Conservation (phyloP, 2,888 invertebrate genomes). For the Cryptocephalus moraei region DNA sequence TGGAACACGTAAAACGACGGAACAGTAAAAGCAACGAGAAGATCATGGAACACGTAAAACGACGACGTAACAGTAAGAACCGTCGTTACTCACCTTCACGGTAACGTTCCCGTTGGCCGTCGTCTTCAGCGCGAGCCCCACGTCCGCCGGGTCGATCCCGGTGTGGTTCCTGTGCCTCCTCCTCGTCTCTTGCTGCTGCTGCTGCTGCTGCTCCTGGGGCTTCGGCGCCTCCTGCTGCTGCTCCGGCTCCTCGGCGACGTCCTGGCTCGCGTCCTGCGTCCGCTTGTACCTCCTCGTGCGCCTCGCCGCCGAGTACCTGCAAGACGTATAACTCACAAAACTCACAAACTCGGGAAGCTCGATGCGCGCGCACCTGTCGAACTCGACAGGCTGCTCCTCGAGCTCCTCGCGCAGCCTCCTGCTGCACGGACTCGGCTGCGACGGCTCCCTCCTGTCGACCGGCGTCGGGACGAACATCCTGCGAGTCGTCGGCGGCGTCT, state of each 20-base stretch:
- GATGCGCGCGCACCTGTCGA: conserved; percentile 63
- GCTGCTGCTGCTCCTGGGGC: conserved; percentile 59
- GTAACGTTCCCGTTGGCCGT: too few relatives aligned
- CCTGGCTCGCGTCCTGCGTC: conserved; percentile 48
- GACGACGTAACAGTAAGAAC: too few relatives aligned
- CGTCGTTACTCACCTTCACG: too few relatives aligned
- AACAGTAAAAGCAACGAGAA: too few relatives aligned
- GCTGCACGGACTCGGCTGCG: conserved; percentile 44
- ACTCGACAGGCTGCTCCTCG: conserved; percentile 46
- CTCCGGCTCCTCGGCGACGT: conserved; percentile 43
- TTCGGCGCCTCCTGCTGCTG: conserved; percentile 33
- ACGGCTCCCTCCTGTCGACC: conserved; percentile 42
- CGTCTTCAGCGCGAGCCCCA: conserved; percentile 46
- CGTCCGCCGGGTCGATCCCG: conserved; percentile 60
- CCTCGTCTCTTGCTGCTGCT: conserved; percentile 10
- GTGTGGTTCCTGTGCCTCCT: conserved; percentile 43
- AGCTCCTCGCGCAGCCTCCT: conserved; percentile 40
- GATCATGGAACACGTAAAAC: too few relatives aligned
- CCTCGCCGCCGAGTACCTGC: conserved; percentile 54
- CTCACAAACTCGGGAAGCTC: background rate
- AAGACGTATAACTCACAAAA: background rate
- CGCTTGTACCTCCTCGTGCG: conserved; percentile 73
- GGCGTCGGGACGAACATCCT: conserved; percentile 55
- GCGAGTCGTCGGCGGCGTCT: conserved; percentile 76
- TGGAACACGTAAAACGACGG: too few relatives aligned